Percentiles rank a stretch among this genome's conserved stretches.
phyloP scores from a whole-genome alignment of 2,888 invertebrate species.

The Noctua janthina region DNA sequence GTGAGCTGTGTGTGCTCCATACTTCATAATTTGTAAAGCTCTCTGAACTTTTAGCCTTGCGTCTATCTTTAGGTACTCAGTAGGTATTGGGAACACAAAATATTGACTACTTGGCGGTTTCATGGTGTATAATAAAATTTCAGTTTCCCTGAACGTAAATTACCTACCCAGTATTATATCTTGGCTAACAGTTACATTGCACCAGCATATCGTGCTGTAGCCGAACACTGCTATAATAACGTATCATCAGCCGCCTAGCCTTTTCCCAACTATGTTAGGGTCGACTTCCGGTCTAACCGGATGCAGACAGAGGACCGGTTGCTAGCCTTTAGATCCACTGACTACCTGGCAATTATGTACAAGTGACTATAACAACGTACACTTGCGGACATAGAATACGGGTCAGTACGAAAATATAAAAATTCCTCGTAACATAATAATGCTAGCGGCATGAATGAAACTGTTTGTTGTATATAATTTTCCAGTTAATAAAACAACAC shows the following conservation, averaged over 20 bases:
- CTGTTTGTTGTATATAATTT: neutral
- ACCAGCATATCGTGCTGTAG: neutral
- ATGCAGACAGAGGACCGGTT: neutral
- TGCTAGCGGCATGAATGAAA: neutral
- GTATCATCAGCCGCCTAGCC: neutral
- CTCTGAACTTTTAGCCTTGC: conserved; percentile 1
- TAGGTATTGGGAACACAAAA: neutral
- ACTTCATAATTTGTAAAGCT: conserved; percentile 9
- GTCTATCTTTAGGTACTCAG: conserved; percentile 12
- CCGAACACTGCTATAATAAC: neutral
- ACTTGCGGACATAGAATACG: neutral
- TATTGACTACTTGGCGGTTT: neutral
- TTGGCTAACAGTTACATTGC: conserved; percentile 9
- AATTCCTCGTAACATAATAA: neutral
- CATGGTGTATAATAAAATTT: neutral
- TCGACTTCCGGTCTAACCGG: neutral
- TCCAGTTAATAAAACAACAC: too few relatives aligned
- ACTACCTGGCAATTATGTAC: neutral
- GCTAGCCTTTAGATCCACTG: neutral
- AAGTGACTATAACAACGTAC: neutral
- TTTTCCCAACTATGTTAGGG: neutral
- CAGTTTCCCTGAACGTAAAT: conserved; percentile 2
- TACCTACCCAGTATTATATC: neutral
- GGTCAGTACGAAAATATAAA: neutral
- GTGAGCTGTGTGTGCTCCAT: neutral